Percentiles rank a stretch among this genome's conserved stretches.
Conservation (phyloP, 2,797 vertebrate genomes). For the Anguilla anguilla region DNA sequence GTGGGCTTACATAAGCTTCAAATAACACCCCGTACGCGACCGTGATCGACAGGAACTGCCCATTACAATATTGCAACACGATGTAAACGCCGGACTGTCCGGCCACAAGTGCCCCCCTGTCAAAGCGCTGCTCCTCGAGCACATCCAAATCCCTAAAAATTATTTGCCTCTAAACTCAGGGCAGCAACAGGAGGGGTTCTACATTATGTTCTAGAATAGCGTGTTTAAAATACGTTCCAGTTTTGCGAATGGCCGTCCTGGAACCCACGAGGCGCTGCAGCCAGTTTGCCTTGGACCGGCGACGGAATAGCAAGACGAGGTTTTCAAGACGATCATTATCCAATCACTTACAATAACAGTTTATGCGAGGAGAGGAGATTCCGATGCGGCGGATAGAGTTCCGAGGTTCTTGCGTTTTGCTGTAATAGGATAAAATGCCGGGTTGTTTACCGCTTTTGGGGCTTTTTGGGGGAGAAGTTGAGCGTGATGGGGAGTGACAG, state of each 20-base stretch:
- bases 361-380: background rate
- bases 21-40: background rate
- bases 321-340: background rate
- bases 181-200: background rate
- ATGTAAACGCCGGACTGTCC: background rate
- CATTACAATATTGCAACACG: slow-evolving; percentile 15
- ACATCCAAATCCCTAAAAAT: background rate
- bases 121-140: background rate
- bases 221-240: background rate
- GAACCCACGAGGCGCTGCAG: background rate
- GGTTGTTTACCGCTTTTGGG: background rate
- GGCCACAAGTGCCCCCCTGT: background rate
- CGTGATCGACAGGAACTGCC: slow-evolving; percentile 4
- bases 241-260: background rate
- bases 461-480: background rate
- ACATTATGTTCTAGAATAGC: background rate
- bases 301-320: background rate
- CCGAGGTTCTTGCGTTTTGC: background rate
- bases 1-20: background rate
- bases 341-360: background rate
- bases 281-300: background rate
- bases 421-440: background rate
- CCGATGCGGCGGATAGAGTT: background rate
- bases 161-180: background rate
- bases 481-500: background rate